Conservation (phyloP, 2,888 invertebrate genomes). For the Campoplex nolae region DNA sequence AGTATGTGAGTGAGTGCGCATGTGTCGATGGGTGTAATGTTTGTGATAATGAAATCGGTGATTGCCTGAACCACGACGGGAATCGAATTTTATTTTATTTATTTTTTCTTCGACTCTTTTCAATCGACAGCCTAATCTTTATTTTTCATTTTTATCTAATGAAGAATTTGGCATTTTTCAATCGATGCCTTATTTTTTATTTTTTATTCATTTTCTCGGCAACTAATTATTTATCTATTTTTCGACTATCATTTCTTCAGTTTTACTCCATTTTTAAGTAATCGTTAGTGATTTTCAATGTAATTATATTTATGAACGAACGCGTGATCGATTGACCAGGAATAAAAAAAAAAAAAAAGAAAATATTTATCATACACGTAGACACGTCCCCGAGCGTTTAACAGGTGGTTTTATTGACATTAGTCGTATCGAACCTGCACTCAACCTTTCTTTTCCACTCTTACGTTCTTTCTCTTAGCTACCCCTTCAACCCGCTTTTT, state of each 20-base stretch:
- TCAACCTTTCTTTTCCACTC: slow-evolving; percentile 35
- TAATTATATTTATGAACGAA: background rate
- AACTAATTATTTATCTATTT: too few relatives aligned
- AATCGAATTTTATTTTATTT: background rate
- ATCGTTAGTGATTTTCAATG: background rate
- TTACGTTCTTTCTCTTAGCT: slow-evolving; percentile 15
- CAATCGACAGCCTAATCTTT: background rate
- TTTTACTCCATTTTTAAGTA: background rate
- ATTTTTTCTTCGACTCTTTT: background rate
- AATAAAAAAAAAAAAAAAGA: background rate
- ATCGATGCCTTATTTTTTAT: background rate
- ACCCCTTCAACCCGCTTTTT: background rate
- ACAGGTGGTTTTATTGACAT: slow-evolving; percentile 58
- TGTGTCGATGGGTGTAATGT: slow-evolving; percentile 37
- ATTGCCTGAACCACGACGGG: slow-evolving; percentile 28
- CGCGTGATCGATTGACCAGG: background rate
- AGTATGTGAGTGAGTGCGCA: slow-evolving; percentile 17
- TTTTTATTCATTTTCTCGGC: background rate
- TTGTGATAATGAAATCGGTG: slow-evolving; percentile 25
- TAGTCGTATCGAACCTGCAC: slow-evolving; percentile 49
- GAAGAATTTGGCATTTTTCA: background rate
- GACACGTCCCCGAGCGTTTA: slow-evolving; percentile 43
- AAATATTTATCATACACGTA: background rate
- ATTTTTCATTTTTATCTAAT: background rate
- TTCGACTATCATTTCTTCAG: too few relatives aligned